Evolutionary conservation across 2,888 invertebrate species (phyloP).

Genomic region (Myopa tessellatipennis): DNA sequence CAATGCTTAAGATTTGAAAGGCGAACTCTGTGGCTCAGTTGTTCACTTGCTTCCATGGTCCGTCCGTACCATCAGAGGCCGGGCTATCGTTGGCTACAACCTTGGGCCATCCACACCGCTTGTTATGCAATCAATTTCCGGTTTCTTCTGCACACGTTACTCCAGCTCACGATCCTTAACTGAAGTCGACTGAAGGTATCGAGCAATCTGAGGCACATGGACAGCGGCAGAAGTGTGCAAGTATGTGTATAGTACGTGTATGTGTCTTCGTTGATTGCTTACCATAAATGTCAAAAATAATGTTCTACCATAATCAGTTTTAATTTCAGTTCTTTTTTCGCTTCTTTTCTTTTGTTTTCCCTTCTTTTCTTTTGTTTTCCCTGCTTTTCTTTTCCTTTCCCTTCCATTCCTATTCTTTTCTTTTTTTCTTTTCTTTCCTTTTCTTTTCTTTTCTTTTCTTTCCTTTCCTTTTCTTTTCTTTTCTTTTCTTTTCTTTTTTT

Average conservation of each 20-base stretch:
- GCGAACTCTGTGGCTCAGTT: background rate
- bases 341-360: too few species aligned
- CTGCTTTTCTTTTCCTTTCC: too few species aligned
- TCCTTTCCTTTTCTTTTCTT: background rate
- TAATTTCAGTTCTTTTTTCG: background rate
- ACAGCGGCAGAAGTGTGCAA: background rate
- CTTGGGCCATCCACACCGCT: constrained; percentile 22
- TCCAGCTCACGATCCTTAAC: background rate
- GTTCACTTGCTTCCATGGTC: too few species aligned
- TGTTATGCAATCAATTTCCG: constrained; percentile 46
- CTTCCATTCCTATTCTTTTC: too few species aligned
- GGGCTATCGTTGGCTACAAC: background rate
- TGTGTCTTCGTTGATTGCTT: background rate
- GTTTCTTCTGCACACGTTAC: constrained; percentile 32
- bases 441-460: background rate
- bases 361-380: too few species aligned
- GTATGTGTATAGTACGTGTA: background rate
- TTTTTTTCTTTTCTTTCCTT: background rate
- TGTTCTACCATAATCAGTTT: background rate
- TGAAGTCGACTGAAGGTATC: background rate
- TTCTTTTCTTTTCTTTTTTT: background rate
- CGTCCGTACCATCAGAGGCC: background rate
- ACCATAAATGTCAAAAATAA: constrained; percentile 27
- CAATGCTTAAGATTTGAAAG: constrained; percentile 17
- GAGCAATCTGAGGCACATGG: background rate